Evolutionary conservation across 92 coral and sea anemone genomes (phyloP).

Genomic region (Umimayanthus kanabou): DNA sequence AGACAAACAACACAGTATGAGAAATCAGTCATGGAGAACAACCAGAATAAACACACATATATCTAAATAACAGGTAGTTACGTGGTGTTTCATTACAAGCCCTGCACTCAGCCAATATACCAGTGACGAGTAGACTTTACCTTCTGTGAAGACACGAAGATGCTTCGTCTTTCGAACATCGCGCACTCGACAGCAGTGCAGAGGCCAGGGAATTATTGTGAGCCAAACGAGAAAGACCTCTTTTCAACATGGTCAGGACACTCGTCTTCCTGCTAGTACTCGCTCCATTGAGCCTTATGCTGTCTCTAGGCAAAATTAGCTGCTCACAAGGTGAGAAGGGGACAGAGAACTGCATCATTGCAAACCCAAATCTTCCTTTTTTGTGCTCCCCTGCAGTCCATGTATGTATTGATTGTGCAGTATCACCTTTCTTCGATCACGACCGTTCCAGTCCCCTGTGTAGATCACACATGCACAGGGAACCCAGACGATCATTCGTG

Average conservation of each 20-base stretch:
- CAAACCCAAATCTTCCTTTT: too few species aligned
- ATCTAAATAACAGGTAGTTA: too few species aligned
- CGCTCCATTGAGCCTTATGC: background rate
- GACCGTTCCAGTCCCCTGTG: too few species aligned
- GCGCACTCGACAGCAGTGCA: background rate
- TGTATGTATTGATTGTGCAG: too few species aligned
- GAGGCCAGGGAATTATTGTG: background rate
- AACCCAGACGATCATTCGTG: too few species aligned
- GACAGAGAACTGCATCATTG: conserved; percentile 12
- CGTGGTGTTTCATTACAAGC: background rate
- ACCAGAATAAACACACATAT: too few species aligned
- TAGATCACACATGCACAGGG: too few species aligned
- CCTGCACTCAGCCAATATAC: background rate
- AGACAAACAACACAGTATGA: too few species aligned
- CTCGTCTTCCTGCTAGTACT: conserved; percentile 18
- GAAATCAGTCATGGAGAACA: too few species aligned
- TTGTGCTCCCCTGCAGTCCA: background rate
- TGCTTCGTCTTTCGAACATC: background rate
- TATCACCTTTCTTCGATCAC: too few species aligned
- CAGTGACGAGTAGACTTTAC: background rate
- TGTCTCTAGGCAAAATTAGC: background rate
- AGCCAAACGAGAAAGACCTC: conserved; percentile 10
- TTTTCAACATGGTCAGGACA: conserved; percentile 17
- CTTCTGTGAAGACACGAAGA: conserved; percentile 29
- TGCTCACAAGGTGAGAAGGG: conserved; percentile 7